Evolutionary conservation across 2,797 vertebrate genomes (phyloP).

Genomic region (Prionace glauca): DNA sequence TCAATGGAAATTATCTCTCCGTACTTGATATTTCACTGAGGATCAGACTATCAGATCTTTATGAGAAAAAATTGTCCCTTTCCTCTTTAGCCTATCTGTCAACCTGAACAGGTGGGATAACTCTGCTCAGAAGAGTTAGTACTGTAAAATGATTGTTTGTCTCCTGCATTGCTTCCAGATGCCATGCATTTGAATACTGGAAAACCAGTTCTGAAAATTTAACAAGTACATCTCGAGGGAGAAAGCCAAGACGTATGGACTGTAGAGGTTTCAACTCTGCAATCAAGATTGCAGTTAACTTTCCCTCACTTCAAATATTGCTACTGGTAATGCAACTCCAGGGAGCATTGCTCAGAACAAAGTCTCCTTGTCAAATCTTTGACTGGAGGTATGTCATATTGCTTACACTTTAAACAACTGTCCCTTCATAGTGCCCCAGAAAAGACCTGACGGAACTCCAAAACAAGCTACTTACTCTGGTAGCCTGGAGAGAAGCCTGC

Average conservation of each 20-base stretch:
- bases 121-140: background rate
- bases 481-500: background rate
- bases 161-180: background rate
- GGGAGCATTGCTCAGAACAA: background rate
- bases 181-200: background rate
- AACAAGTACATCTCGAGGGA: background rate
- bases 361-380: background rate
- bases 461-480: background rate
- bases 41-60: background rate
- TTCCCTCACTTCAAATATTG: background rate
- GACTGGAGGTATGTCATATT: background rate
- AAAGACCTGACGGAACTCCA: background rate
- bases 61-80: background rate
- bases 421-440: background rate
- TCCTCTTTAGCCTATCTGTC: background rate
- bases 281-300: background rate
- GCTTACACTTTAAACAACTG: conserved; percentile 23
- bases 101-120: background rate
- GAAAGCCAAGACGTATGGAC: background rate
- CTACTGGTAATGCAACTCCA: background rate
- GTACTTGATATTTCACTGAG: background rate
- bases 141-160: background rate
- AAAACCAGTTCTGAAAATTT: conserved; percentile 1
- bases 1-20: background rate
- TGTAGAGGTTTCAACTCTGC: background rate